phyloP scores from a whole-genome alignment of 2,113 vertebrate genomes.

The Taxidea taxus region DNA sequence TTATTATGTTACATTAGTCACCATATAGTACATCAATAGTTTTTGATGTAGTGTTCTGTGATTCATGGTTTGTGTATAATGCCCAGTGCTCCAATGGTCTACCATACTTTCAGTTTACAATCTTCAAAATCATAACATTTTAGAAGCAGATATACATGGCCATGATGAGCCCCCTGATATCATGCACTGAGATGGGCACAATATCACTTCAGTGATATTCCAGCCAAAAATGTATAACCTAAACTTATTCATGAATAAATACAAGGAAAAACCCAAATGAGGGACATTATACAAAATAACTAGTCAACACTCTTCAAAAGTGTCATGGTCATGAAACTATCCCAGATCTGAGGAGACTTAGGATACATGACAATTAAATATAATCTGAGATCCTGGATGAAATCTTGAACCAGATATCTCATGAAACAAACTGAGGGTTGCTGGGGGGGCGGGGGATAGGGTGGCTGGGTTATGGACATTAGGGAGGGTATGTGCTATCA shows the following conservation, averaged over 20 bases:
- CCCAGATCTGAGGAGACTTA: neutral
- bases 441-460: no score
- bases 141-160: neutral
- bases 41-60: no score
- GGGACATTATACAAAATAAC: neutral
- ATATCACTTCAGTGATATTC: neutral
- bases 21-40: no score
- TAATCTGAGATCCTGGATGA: neutral
- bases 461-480: no score
- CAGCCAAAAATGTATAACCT: neutral
- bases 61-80: no score
- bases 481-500: no score
- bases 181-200: neutral
- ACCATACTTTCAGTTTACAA: neutral
- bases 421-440: no score
- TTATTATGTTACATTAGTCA: no score
- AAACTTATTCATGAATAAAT: constrained; percentile 27
- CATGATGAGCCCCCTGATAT: neutral
- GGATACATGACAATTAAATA: neutral
- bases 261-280: constrained; percentile 6
- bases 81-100: no score
- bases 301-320: neutral
- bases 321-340: neutral
- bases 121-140: neutral
- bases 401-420: neutral